A percentile compares a stretch with the other conserved stretches of the same genome.
Evolutionary conservation across 2,113 vertebrate species (phyloP).

Genomic region (Oreochromis tanganicae): DNA sequence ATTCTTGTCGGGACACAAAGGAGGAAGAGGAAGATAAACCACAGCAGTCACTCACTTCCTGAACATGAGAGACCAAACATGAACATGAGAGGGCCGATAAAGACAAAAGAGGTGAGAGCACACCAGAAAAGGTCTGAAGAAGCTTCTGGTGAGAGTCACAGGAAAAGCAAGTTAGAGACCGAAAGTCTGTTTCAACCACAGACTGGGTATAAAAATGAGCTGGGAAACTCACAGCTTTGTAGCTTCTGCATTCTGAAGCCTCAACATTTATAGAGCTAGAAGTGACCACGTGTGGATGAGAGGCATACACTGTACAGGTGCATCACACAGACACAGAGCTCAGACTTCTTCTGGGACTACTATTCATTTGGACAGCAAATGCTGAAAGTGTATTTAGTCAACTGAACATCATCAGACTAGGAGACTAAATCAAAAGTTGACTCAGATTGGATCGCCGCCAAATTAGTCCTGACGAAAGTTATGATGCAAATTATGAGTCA

Average conservation of each 20-base stretch:
- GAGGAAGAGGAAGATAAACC: neutral
- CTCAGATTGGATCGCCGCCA: neutral
- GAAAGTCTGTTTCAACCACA: neutral
- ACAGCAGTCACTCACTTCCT: neutral
- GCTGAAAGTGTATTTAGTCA: neutral
- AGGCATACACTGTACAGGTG: neutral
- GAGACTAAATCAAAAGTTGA: neutral
- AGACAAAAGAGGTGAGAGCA: neutral
- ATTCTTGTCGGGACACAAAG: neutral
- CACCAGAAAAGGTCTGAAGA: neutral
- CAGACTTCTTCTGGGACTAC: neutral
- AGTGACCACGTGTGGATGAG: neutral
- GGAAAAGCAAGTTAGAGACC: neutral
- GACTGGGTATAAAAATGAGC: neutral
- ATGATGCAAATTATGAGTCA: neutral
- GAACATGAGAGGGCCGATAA: neutral
- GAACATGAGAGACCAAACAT: neutral
- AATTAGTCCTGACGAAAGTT: neutral
- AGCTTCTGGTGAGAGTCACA: neutral
- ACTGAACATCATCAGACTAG: neutral
- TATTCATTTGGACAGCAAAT: accelerated
- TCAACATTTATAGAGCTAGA: neutral
- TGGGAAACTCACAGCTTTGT: neutral
- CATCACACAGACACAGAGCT: neutral
- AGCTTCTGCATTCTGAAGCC: neutral